phyloP scores from a whole-genome alignment of 2,113 vertebrate species.

The Eudyptes chrysolophus region DNA sequence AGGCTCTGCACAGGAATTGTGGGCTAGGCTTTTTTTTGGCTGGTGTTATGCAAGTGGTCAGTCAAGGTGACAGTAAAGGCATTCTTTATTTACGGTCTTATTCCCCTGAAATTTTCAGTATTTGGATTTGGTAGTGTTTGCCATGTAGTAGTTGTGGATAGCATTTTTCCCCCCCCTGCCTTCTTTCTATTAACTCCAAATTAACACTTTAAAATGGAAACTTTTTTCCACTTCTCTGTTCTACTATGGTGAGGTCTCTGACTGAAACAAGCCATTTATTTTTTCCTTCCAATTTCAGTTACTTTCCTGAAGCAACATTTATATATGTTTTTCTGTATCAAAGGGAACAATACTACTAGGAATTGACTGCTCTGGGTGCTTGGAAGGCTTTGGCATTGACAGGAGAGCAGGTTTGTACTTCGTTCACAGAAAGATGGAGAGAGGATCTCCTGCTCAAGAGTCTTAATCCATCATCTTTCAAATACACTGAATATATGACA shows the following conservation, averaged over 20 bases:
- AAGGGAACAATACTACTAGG: background rate
- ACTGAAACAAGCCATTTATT: background rate
- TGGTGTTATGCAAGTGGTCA: background rate
- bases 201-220: background rate
- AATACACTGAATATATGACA: background rate
- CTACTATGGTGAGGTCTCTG: background rate
- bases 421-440: background rate
- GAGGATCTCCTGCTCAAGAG: background rate
- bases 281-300: background rate
- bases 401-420: background rate
- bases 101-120: background rate
- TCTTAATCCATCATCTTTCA: background rate
- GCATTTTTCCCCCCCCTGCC: background rate
- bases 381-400: background rate
- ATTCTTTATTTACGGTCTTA: background rate
- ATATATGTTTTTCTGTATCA: background rate
- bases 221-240: background rate
- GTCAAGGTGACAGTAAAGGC: background rate
- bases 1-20: background rate
- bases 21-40: background rate
- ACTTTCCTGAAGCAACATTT: background rate
- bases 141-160: background rate
- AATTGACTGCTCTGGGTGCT: background rate
- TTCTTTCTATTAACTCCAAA: background rate
- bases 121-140: background rate